Evolutionary conservation across 2,113 vertebrate genomes (phyloP).

Genomic region (Peromyscus maniculatus): DNA sequence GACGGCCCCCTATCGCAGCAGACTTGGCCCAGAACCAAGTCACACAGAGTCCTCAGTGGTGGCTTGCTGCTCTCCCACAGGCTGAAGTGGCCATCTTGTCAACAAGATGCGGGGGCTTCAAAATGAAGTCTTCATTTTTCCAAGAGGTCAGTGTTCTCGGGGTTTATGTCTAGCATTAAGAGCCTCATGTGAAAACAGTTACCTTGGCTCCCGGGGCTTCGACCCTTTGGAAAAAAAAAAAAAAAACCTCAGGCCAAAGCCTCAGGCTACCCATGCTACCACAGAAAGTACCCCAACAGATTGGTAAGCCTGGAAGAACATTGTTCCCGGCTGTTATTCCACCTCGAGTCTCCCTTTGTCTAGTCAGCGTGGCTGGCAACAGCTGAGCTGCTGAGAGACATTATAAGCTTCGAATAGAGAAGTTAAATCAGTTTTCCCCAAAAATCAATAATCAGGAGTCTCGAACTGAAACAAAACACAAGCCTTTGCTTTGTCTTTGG

Average conservation of each 20-base stretch:
- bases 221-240: slow-evolving; percentile 69
- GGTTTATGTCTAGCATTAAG: slow-evolving; percentile 83
- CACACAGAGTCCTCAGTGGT: not conserved
- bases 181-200: slow-evolving; percentile 80
- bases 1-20: not conserved
- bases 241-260: slow-evolving; percentile 62
- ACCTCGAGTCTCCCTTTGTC: slow-evolving; percentile 56
- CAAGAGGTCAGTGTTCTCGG: slow-evolving; percentile 58
- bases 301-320: slow-evolving; percentile 68
- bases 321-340: slow-evolving; percentile 57
- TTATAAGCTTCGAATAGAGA: slow-evolving; percentile 44
- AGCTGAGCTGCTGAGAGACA: slow-evolving; percentile 51
- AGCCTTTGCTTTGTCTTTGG: not conserved
- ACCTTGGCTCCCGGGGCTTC: slow-evolving; percentile 61
- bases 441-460: not conserved
- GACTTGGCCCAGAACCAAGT: not conserved
- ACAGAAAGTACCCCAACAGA: slow-evolving; percentile 61
- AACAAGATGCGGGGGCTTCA: slow-evolving; percentile 59
- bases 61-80: not conserved
- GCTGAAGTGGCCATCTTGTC: slow-evolving; percentile 54
- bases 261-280: slow-evolving; percentile 34
- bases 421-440: slow-evolving; percentile 55
- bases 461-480: slow-evolving; percentile 3
- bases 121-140: slow-evolving; percentile 68
- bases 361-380: slow-evolving; percentile 35